A percentile compares a stretch with the other conserved stretches of the same genome.
These are phyloP conservation scores for Meloidogyne hapla DNA, from an alignment of 1,140 invertebrate species.

Conservation along the genomic window DNA sequence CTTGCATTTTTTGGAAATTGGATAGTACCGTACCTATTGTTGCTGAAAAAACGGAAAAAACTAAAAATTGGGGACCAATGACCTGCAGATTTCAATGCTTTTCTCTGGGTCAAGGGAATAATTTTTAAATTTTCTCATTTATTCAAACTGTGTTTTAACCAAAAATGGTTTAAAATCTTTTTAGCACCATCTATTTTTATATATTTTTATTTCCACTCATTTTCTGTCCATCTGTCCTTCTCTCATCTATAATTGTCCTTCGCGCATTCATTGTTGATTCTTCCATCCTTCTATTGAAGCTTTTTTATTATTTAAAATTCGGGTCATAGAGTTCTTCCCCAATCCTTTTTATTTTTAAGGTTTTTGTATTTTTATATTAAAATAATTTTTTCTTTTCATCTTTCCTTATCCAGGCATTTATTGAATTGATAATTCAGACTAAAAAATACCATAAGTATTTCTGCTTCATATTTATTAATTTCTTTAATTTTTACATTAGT, in stretches of 20 bases:
- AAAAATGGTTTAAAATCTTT: slow-evolving; percentile 5
- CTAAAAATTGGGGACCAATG: too few species aligned
- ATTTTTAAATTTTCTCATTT: background rate
- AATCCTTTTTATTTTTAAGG: background rate
- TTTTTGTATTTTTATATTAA: background rate
- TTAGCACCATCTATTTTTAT: background rate
- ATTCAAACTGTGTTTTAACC: background rate
- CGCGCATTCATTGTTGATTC: background rate
- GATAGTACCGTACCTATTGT: too few species aligned
- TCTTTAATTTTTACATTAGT: too few species aligned
- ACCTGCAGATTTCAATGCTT: too few species aligned
- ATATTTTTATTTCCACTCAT: background rate
- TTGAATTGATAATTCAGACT: too few species aligned
- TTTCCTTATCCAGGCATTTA: too few species aligned
- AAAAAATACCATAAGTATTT: too few species aligned
- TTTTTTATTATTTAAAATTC: background rate
- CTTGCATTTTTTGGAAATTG: too few species aligned
- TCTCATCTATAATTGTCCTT: background rate
- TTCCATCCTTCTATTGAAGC: background rate
- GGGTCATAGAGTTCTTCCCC: background rate
- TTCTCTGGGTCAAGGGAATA: background rate
- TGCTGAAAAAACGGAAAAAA: too few species aligned
- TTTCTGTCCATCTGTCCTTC: background rate
- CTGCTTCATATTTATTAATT: too few species aligned
- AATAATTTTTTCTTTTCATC: background rate